Evolutionary conservation across 2,888 invertebrate genomes (phyloP).

Genomic region (Lasioglossum oenotherae): DNA sequence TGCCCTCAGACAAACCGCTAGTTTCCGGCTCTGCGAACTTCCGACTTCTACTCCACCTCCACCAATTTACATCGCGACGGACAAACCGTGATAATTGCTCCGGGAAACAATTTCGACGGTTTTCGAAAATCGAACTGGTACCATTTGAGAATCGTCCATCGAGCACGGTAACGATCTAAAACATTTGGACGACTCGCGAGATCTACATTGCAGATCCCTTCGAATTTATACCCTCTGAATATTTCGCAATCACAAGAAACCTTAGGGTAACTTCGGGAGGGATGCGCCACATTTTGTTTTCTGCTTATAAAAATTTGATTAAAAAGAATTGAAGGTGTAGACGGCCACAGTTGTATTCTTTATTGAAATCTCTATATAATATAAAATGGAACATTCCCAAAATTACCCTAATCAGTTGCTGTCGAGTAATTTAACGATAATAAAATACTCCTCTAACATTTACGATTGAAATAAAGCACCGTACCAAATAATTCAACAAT

Average conservation of each 20-base stretch:
- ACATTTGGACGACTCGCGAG: background rate
- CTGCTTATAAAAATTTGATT: too few relatives aligned
- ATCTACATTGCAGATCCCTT: background rate
- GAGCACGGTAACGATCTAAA: background rate
- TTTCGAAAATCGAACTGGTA: background rate
- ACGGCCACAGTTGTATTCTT: too few relatives aligned
- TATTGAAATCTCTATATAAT: too few relatives aligned
- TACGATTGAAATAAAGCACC: background rate
- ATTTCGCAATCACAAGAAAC: background rate
- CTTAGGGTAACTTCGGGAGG: too few relatives aligned
- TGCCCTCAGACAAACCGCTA: conserved; percentile 55
- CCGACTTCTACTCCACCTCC: conserved; percentile 35
- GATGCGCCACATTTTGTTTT: too few relatives aligned
- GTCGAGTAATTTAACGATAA: background rate
- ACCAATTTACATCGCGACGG: conserved; percentile 34
- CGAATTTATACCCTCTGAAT: background rate
- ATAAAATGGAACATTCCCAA: too few relatives aligned
- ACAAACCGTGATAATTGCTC: conserved; percentile 52
- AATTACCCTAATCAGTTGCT: too few relatives aligned
- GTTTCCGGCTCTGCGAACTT: conserved; percentile 55
- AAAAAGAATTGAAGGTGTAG: too few relatives aligned
- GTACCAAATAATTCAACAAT: background rate
- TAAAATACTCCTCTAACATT: background rate
- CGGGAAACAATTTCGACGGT: conserved; percentile 6
- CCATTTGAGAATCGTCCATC: background rate